Evolutionary conservation across 92 coral and sea anemone species (phyloP).

Genomic region (Heliopora coerulea): DNA sequence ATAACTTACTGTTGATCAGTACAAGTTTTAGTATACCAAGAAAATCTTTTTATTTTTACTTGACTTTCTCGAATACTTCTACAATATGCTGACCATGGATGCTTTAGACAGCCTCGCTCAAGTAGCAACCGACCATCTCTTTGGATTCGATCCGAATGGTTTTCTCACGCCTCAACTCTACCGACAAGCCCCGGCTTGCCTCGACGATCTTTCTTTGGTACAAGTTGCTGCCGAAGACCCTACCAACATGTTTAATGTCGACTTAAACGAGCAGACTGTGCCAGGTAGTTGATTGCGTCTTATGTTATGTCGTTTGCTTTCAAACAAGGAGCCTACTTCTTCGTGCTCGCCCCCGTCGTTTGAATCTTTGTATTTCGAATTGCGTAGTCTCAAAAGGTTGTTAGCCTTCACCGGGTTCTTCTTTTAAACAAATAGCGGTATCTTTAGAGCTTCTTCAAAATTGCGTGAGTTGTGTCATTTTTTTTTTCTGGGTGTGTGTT

Average conservation of each 20-base stretch:
- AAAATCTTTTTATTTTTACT: constrained; percentile 27
- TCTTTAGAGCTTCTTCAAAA: constrained; percentile 7
- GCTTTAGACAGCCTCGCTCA: constrained; percentile 96
- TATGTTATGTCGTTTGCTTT: constrained; percentile 32
- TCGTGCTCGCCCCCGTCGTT: constrained; percentile 4
- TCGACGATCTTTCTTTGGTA: constrained; percentile 79
- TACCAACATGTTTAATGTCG: constrained; percentile 92
- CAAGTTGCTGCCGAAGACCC: constrained; percentile 87
- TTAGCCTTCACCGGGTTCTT: too few relatives aligned
- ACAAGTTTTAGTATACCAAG: constrained; percentile 52
- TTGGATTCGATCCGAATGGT: constrained; percentile 95
- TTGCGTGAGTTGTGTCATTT: not conserved
- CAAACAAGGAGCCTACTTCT: constrained; percentile 2
- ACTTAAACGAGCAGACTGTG: constrained; percentile 79
- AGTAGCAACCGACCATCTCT: constrained; percentile 98
- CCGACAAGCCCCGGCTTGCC: constrained; percentile 84
- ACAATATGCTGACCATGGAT: constrained; percentile 89
- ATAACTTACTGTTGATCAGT: constrained; percentile 99
- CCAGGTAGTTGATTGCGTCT: constrained; percentile 71
- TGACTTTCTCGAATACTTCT: constrained; percentile 17
- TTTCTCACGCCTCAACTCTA: constrained; percentile 91
- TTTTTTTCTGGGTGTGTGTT: constrained; percentile 12
- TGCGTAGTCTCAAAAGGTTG: too few relatives aligned
- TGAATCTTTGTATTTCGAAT: not conserved
- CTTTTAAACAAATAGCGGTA: too few relatives aligned